A percentile compares a stretch with the other conserved stretches of the same genome.
phyloP scores from a whole-genome alignment of 2,113 vertebrate genomes.

The Gymnobelideus leadbeateri region DNA sequence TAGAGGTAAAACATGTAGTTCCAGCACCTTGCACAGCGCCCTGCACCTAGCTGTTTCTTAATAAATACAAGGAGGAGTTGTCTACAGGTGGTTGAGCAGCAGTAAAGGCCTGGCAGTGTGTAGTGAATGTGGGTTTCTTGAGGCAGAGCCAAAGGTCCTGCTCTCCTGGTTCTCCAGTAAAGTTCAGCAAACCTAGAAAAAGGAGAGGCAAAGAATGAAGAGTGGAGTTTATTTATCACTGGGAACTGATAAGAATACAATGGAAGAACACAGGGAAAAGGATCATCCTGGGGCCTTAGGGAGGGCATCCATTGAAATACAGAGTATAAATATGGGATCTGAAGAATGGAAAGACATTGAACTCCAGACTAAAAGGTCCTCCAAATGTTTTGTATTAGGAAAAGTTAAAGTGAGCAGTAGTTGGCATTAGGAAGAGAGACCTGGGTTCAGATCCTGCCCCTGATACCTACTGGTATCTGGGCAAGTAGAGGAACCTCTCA shows the following conservation, averaged over 20 bases:
- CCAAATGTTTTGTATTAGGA: not conserved
- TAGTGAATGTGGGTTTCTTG: not conserved
- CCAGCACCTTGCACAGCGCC: not conserved
- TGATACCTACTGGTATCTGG: not conserved
- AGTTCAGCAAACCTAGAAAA: not conserved
- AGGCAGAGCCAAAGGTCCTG: not conserved
- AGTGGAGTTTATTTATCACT: not conserved
- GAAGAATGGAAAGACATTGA: not conserved
- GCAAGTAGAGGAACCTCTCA: not conserved
- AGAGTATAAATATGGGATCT: not conserved
- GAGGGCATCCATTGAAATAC: not conserved
- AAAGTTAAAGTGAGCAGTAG: not conserved
- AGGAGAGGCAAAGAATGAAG: not conserved
- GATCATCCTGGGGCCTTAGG: not conserved
- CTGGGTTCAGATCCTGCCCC: not conserved
- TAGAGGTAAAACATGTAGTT: not conserved
- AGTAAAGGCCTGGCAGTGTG: not conserved
- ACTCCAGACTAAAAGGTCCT: not conserved
- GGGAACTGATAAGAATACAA: not conserved
- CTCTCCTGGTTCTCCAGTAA: not conserved
- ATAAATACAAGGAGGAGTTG: not conserved
- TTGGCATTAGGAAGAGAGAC: not conserved
- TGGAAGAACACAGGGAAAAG: not conserved
- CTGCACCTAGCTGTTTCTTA: not conserved
- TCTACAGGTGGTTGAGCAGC: not conserved